phyloP scores from a whole-genome alignment of 2,888 invertebrate genomes.

The Tetragonula carbonaria region DNA sequence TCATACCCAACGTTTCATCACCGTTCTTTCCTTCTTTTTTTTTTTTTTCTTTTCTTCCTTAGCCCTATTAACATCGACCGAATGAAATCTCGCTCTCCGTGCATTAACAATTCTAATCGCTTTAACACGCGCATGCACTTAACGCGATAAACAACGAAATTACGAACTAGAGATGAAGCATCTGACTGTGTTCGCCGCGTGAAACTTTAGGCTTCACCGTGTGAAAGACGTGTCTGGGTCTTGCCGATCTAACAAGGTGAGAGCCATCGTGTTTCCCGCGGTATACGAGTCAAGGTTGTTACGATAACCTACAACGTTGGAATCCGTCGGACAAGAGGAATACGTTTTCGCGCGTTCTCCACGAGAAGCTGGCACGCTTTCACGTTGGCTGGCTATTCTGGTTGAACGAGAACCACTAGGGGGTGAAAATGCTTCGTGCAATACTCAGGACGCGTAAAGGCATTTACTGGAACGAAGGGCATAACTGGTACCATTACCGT shows the following conservation, averaged over 20 bases:
- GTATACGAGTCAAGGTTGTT: conserved; percentile 48
- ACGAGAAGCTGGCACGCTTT: not conserved
- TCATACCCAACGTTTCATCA: not conserved
- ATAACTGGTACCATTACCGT: too few relatives aligned
- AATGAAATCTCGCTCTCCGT: not conserved
- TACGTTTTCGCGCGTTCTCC: not conserved
- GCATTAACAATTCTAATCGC: conserved; percentile 1
- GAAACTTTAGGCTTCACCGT: conserved; percentile 66
- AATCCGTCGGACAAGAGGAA: not conserved
- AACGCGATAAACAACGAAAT: conserved; percentile 16
- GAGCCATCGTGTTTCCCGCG: conserved; percentile 36
- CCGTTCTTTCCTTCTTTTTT: not conserved
- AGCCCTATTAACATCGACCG: not conserved
- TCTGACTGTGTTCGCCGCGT: conserved; percentile 56
- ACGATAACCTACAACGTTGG: conserved; percentile 31
- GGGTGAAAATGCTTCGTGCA: not conserved
- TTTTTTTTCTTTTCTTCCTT: too few relatives aligned
- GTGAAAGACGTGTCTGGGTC: conserved; percentile 27
- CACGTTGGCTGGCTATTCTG: conserved; percentile 1
- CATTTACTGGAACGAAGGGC: not conserved
- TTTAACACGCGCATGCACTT: conserved; percentile 11
- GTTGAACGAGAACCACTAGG: not conserved
- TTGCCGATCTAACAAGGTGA: conserved; percentile 22
- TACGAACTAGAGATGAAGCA: not conserved
- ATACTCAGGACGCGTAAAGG: not conserved